phyloP scores from a whole-genome alignment of 2,113 vertebrate genomes.

The Zosterops borbonicus region DNA sequence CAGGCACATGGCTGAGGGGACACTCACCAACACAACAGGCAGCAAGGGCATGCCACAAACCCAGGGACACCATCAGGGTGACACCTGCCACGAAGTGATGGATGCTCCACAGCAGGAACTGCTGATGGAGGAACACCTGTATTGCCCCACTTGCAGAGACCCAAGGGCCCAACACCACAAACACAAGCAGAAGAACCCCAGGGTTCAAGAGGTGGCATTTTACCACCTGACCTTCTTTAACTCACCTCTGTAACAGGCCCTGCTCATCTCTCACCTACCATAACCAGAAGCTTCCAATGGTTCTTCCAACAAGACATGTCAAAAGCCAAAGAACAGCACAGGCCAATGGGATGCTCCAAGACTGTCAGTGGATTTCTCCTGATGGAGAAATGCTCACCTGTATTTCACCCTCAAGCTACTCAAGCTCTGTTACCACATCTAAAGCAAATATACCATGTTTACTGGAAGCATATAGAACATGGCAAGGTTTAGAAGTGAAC shows the following conservation, averaged over 20 bases:
- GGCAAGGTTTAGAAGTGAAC: not conserved
- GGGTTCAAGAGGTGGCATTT: not conserved
- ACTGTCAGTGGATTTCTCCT: not conserved
- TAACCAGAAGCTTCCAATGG: not conserved
- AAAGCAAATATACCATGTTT: not conserved
- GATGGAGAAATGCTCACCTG: not conserved
- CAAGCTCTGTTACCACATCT: not conserved
- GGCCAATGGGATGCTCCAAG: not conserved
- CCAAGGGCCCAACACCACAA: not conserved
- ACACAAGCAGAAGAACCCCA: not conserved
- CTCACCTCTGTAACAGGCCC: not conserved
- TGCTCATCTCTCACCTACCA: not conserved
- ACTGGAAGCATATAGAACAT: not conserved
- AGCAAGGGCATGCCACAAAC: not conserved
- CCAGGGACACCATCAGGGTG: not conserved
- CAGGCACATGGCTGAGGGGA: accelerated
- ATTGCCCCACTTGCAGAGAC: accelerated
- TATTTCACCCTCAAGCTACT: not conserved
- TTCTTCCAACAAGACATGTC: not conserved
- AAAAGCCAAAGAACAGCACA: not conserved
- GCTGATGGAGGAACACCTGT: accelerated
- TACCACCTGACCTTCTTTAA: not conserved
- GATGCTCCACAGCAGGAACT: not conserved
- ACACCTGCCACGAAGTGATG: accelerated
- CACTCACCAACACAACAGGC: not conserved